Percentiles rank a stretch among this genome's conserved stretches.
Evolutionary conservation across 2,113 vertebrate genomes (phyloP).

Genomic region (Heteronetta atricapilla): DNA sequence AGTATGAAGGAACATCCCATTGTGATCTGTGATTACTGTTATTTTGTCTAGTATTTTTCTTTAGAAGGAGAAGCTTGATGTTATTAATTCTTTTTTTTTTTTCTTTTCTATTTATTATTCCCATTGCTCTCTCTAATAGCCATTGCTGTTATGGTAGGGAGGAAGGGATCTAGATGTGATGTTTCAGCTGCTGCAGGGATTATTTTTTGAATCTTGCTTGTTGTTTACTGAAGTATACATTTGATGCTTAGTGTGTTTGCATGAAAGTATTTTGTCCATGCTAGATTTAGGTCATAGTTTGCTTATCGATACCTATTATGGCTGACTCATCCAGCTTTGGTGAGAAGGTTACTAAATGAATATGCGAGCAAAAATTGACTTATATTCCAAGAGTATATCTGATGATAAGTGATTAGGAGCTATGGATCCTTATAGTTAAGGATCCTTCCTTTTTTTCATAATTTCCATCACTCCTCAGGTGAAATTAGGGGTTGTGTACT

Average conservation of each 20-base stretch:
- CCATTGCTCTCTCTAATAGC: rapidly evolving
- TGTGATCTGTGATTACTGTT: neutral
- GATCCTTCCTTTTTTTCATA: neutral
- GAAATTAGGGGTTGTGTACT: neutral
- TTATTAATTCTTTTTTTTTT: neutral
- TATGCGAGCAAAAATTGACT: neutral
- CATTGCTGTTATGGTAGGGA: neutral
- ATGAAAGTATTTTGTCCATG: neutral
- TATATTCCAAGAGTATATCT: neutral
- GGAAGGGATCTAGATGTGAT: neutral
- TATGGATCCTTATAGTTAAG: neutral
- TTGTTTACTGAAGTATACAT: neutral
- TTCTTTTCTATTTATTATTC: neutral
- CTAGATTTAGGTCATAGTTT: neutral
- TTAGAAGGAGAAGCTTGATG: neutral
- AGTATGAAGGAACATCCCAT: neutral
- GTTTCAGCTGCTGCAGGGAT: neutral
- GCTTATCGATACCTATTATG: neutral
- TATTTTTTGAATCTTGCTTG: neutral
- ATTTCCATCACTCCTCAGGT: neutral
- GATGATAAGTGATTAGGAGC: no score
- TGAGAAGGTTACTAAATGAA: neutral
- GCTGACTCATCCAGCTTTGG: neutral
- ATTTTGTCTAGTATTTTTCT: neutral
- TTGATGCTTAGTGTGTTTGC: neutral